Percentiles rank a stretch among this genome's conserved stretches.
Evolutionary conservation across 2,888 invertebrate species (phyloP).

Genomic region (Subacronicta megacephala): DNA sequence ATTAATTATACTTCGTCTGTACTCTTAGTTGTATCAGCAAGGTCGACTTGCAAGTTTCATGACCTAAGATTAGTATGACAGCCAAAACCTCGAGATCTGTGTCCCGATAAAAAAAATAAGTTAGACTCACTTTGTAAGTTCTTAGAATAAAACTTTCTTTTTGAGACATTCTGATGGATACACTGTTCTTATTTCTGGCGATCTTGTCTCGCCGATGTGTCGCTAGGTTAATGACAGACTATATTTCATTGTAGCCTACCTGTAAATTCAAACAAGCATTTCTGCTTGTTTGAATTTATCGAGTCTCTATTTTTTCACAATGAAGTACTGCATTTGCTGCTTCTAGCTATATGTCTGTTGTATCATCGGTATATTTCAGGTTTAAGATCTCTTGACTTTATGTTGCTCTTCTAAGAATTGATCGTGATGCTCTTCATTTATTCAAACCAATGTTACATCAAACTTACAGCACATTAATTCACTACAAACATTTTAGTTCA

Average conservation of each 20-base stretch:
- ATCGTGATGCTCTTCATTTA: conserved; percentile 27
- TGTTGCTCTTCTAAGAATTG: conserved; percentile 17
- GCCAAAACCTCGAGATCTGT: conserved; percentile 42
- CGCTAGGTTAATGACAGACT: conserved; percentile 22
- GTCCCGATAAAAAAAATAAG: conserved; percentile 43
- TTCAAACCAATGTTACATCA: conserved; percentile 42
- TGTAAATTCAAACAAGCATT: too few species aligned
- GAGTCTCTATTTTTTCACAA: background rate
- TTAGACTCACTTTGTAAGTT: conserved; percentile 38
- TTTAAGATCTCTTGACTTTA: background rate
- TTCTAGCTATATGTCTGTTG: conserved; percentile 1
- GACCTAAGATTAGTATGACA: conserved; percentile 36
- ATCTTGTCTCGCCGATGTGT: conserved; percentile 28
- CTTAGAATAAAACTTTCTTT: conserved; percentile 56
- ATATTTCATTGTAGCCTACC: conserved; percentile 19
- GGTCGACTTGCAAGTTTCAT: conserved; percentile 40
- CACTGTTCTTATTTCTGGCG: conserved; percentile 40
- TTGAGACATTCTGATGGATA: conserved; percentile 51
- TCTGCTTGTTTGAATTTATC: conserved; percentile 4
- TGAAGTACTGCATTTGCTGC: background rate
- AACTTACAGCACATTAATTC: conserved; percentile 53
- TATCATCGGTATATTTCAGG: background rate
- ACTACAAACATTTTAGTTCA: conserved; percentile 36
- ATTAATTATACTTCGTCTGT: conserved; percentile 41
- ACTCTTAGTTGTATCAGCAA: conserved; percentile 37